Conservation (phyloP, 1,140 invertebrate genomes). For the Tribolium castaneum region DNA sequence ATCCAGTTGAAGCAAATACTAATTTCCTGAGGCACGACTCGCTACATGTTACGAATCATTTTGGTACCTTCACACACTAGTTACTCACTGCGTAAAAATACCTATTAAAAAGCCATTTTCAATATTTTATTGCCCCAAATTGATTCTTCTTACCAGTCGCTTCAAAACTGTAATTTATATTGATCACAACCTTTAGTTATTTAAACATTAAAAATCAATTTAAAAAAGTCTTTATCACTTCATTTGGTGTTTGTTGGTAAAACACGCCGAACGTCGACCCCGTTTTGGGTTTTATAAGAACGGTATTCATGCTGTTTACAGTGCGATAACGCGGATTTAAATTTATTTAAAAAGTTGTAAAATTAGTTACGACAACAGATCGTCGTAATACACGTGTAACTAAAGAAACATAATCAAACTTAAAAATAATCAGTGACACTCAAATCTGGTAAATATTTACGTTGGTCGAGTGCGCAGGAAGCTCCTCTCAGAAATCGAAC, state of each 20-base stretch:
- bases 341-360: constrained; percentile 21
- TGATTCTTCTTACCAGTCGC: constrained; percentile 14
- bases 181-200: constrained; percentile 37
- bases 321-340: constrained; percentile 1
- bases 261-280: constrained; percentile 30
- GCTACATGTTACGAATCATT: neutral
- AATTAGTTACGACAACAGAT: constrained; percentile 10
- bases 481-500: neutral
- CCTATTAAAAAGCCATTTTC: constrained; percentile 14
- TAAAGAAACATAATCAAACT: constrained; percentile 24
- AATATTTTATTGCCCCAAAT: constrained; percentile 32
- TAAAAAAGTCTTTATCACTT: constrained; percentile 38
- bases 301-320: constrained; percentile 3
- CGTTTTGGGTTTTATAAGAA: neutral
- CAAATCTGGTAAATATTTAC: constrained; percentile 18
- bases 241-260: constrained; percentile 22
- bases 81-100: neutral
- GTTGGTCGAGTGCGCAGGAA: constrained; percentile 19
- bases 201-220: constrained; percentile 42
- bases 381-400: constrained; percentile 24
- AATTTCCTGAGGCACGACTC: neutral
- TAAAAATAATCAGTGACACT: constrained; percentile 26
- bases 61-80: neutral
- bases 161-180: constrained; percentile 31
- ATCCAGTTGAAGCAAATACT: neutral